These are phyloP conservation scores for Dolichallabes microphthalmus DNA, from an alignment of 2,113 vertebrate species.

Conservation along the genomic window DNA sequence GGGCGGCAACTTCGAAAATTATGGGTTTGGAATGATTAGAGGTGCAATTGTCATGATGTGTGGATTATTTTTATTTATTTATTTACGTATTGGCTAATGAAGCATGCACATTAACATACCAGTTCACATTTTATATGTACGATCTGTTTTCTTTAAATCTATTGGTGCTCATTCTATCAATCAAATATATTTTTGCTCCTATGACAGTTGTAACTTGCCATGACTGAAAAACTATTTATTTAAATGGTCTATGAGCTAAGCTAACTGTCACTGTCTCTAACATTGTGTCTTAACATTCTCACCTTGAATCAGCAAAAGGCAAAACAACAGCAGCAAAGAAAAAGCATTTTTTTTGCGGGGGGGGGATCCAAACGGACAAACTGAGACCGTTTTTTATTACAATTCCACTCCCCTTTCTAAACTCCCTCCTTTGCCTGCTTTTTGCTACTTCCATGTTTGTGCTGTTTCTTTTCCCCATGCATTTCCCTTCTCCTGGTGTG, in stretches of 20 bases:
- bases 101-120: background rate
- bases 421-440: conserved; percentile 56
- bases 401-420: conserved; percentile 41
- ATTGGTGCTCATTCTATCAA: background rate
- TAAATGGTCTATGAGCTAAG: background rate
- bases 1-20: conserved; percentile 51
- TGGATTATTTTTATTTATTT: background rate
- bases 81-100: background rate
- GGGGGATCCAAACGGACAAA: conserved; percentile 80
- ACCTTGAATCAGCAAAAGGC: conserved; percentile 59
- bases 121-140: background rate
- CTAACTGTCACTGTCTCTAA: conserved; percentile 58
- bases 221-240: background rate
- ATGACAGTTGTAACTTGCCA: background rate
- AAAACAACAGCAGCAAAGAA: conserved; percentile 63
- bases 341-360: conserved; percentile 45
- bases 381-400: conserved; percentile 85
- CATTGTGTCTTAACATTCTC: conserved; percentile 61
- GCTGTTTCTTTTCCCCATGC: conserved; percentile 68
- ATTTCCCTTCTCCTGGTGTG: conserved; percentile 86
- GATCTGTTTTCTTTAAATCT: background rate
- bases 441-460: conserved; percentile 77
- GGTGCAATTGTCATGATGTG: background rate
- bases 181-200: background rate
- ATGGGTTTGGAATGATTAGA: background rate